Conservation (phyloP, 1,140 invertebrate species). For the Tachypleus tridentatus region DNA sequence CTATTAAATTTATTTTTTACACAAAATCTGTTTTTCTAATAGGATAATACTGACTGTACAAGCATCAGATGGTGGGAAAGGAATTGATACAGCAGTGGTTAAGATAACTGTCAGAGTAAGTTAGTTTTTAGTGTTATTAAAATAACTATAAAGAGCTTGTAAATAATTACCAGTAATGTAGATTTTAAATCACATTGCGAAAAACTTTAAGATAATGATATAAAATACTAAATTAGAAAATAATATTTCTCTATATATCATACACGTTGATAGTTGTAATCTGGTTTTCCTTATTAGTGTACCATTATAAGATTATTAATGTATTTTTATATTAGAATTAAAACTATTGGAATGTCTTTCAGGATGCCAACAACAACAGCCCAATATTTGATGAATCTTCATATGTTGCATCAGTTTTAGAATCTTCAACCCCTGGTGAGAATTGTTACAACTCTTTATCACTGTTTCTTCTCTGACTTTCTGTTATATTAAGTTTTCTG, state of each 20-base stretch:
- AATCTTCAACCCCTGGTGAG: conserved; percentile 52
- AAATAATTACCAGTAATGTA: too few species aligned
- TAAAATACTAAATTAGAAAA: too few species aligned
- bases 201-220: too few species aligned
- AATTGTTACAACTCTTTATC: too few species aligned
- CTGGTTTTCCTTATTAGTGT: too few species aligned
- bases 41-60: conserved; percentile 20
- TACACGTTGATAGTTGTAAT: too few species aligned
- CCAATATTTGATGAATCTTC: conserved; percentile 65
- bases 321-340: not conserved
- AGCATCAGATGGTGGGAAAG: conserved; percentile 22
- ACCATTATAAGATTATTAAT: not conserved
- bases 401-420: conserved; percentile 70
- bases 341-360: conserved; percentile 26
- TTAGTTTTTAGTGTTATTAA: not conserved
- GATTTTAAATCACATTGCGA: too few species aligned
- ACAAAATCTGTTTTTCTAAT: not conserved
- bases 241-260: too few species aligned
- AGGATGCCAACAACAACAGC: conserved; percentile 81
- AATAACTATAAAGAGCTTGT: too few species aligned
- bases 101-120: conserved; percentile 53
- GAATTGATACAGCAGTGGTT: conserved; percentile 17
- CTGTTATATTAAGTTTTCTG: too few species aligned
- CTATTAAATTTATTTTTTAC: conserved; percentile 2
- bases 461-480: too few species aligned